Percentiles rank a stretch among this genome's conserved stretches.
Conservation (phyloP, 2,888 invertebrate genomes). For the Pseudeuparius sepicola region DNA sequence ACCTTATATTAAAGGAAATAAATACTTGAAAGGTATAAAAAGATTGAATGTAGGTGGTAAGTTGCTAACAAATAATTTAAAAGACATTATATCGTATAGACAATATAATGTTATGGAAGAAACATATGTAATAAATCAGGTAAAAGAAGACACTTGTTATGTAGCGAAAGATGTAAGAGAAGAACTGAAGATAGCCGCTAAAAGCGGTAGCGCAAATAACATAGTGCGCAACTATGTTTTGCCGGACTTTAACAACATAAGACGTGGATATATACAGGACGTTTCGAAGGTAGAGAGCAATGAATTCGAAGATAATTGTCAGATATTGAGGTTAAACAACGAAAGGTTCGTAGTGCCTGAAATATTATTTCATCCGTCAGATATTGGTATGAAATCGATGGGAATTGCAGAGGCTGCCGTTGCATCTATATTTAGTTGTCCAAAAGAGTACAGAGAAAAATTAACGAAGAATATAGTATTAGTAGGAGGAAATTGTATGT, state of each 20-base stretch:
- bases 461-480: slow-evolving; percentile 76
- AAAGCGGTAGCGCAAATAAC: slow-evolving; percentile 51
- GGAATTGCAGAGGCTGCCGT: slow-evolving; percentile 87
- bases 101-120: slow-evolving; percentile 98
- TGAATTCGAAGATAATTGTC: slow-evolving; percentile 38
- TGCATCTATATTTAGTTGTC: slow-evolving; percentile 63
- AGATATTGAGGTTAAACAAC: slow-evolving; percentile 79
- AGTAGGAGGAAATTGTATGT: slow-evolving; percentile 69
- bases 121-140: slow-evolving; percentile 96
- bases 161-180: slow-evolving; percentile 74
- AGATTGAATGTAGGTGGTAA: slow-evolving; percentile 96
- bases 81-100: slow-evolving; percentile 92
- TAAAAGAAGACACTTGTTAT: slow-evolving; percentile 95
- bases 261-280: slow-evolving; percentile 53
- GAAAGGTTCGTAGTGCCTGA: slow-evolving; percentile 95
- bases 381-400: slow-evolving; percentile 84
- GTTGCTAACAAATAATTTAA: slow-evolving; percentile 87
- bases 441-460: slow-evolving; percentile 62
- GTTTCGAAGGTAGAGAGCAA: slow-evolving; percentile 24
- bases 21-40: slow-evolving; percentile 54
- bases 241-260: slow-evolving; percentile 88
- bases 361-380: slow-evolving; percentile 86
- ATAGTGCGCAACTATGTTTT: slow-evolving; percentile 86
- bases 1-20: slow-evolving; percentile 68
- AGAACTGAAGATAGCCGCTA: slow-evolving; percentile 64